Base-by-base conservation (phyloP, 2,888 invertebrate species). In the Drosophila demipolita region DNA sequence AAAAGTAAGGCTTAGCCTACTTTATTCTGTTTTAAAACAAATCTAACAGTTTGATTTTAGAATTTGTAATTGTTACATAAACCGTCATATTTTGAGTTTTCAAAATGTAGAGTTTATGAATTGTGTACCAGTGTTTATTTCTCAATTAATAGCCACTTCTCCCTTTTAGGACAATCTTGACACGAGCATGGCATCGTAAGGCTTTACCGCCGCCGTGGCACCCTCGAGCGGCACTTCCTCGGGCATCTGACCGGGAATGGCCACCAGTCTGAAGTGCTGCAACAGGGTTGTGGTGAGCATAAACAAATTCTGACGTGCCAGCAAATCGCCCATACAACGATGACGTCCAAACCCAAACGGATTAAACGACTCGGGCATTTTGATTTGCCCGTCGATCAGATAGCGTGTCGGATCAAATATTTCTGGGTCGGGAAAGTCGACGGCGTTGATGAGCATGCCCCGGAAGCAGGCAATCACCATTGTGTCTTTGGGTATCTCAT, bases 261-360 rank as follows among this genome's bases (percentile, higher is more conserved):
- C 93, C 1, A 94, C 91, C 87, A 97, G 95, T 6, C 94, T 94
- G 82, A 96, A 97, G 82, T 94, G 95, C 92, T 97, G 97, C 80
- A 97, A 93, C 80, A 97, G 93, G 0, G 95, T 94, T 0, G 97
- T 95, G 0, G 95, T 95, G 84, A 97, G 96, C 38, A 97, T 92
- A 88, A 97, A 97, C 59, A 97, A 94, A 87, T 96, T 97, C 82
- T 96, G 96, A 84, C 95, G 95, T 1, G 94, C 95, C 75, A 97
- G 92, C 1, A 95, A 94, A 89, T 97, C 97, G 0, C 97, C 97
- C 95, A 97, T 95, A 88, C 97, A 97, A 60, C 97, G 95, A 90
- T 96, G 96, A 82, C 95, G 96, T 0, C 96, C 96, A 60, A 95
- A 93, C 20, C 97, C 97, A 86, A 97, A 97, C 0, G 97, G 97